phyloP scores from a whole-genome alignment of 1,140 invertebrate species.

The Calosoma granatense region DNA sequence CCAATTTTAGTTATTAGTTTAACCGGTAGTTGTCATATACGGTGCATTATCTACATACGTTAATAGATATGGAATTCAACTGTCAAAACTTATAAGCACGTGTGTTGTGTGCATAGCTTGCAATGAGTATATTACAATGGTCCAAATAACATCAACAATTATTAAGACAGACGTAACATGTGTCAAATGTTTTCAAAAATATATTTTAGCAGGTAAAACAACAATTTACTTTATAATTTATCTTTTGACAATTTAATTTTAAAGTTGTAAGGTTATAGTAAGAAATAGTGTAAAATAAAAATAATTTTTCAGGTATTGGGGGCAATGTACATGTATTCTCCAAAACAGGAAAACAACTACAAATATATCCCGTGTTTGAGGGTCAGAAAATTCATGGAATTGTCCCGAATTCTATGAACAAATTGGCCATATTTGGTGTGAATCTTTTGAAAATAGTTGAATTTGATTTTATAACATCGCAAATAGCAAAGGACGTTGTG shows the following conservation, averaged over 20 bases:
- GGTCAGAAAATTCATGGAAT: constrained; percentile 37
- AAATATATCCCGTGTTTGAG: constrained; percentile 22
- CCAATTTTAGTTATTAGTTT: too few relatives aligned
- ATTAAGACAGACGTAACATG: not conserved
- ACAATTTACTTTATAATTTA: not conserved
- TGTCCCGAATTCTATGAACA: constrained; percentile 22
- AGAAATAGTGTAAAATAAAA: not conserved
- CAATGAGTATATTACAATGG: not conserved
- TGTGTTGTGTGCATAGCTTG: not conserved
- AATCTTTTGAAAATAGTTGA: constrained; percentile 29
- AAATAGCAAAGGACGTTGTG: constrained; percentile 14
- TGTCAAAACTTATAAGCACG: not conserved
- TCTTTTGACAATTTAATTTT: not conserved
- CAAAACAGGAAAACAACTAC: not conserved
- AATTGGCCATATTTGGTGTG: constrained; percentile 34
- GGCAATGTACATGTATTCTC: not conserved
- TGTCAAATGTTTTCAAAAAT: not conserved
- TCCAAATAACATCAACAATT: not conserved
- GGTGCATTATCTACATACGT: too few relatives aligned
- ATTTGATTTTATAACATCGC: constrained; percentile 19
- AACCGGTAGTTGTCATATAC: too few relatives aligned
- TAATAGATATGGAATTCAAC: too few relatives aligned
- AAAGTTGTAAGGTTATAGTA: not conserved
- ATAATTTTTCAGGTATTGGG: not conserved
- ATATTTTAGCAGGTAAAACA: not conserved